phyloP scores from a whole-genome alignment of 2,797 vertebrate genomes.

The Eulemur albifrons region DNA sequence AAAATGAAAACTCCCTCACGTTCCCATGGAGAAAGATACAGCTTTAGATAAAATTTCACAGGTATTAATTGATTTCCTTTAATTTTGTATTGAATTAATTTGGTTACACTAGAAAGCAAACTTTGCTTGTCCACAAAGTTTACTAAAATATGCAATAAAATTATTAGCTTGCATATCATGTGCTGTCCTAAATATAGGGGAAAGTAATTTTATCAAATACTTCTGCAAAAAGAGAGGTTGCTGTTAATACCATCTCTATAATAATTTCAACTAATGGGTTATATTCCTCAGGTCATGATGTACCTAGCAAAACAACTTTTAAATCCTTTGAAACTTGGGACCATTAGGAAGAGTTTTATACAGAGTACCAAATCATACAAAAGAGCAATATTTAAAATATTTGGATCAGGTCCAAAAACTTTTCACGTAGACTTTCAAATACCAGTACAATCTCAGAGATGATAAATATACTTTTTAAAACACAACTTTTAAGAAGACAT shows the following conservation, averaged over 20 bases:
- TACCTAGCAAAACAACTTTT: not conserved
- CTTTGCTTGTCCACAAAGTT: not conserved
- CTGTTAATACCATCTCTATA: not conserved
- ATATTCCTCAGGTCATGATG: not conserved
- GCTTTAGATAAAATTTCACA: not conserved
- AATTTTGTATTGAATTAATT: not conserved
- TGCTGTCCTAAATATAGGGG: not conserved
- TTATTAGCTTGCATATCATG: not conserved
- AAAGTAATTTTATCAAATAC: not conserved
- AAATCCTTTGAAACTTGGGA: slow-evolving; percentile 26
- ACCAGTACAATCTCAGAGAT: not conserved
- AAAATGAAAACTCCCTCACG: not conserved
- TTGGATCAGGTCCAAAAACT: not conserved
- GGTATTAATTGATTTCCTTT: not conserved
- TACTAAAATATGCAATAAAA: not conserved
- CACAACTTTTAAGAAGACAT: not conserved
- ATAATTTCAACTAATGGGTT: not conserved
- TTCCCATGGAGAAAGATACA: not conserved
- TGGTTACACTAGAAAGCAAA: not conserved
- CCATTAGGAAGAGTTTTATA: not conserved
- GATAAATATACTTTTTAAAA: not conserved
- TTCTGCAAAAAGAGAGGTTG: not conserved
- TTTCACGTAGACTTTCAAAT: not conserved
- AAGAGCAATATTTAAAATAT: not conserved
- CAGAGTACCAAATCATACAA: not conserved